phyloP scores from a whole-genome alignment of 2,113 vertebrate species.

The Nycticebus coucang region DNA sequence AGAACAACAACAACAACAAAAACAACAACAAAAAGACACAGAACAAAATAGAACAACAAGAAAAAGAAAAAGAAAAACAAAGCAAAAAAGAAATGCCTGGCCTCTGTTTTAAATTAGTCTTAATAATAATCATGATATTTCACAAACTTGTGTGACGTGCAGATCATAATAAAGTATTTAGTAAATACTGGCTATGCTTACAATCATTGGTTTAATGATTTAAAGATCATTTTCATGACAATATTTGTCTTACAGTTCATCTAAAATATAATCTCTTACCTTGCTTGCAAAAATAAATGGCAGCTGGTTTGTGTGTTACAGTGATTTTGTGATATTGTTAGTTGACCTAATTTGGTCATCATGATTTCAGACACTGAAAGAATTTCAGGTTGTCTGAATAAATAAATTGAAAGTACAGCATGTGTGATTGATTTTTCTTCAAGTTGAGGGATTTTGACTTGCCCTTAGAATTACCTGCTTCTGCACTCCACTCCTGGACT shows the following conservation, averaged over 20 bases:
- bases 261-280: neutral
- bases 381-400: neutral
- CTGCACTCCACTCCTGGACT: neutral
- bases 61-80: neutral
- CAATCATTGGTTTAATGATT: conserved; percentile 82
- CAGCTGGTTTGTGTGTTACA: neutral
- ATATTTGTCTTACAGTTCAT: neutral
- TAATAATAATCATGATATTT: conserved; percentile 81
- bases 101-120: conserved; percentile 78
- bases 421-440: neutral
- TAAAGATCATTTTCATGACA: neutral
- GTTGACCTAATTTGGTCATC: neutral
- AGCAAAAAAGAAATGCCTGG: neutral
- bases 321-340: neutral
- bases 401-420: neutral
- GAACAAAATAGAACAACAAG: neutral
- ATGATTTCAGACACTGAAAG: neutral
- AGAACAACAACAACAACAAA: neutral
- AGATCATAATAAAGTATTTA: conserved; percentile 65
- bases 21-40: neutral
- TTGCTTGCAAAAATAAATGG: neutral
- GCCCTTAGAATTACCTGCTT: neutral
- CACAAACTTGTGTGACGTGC: conserved; percentile 78
- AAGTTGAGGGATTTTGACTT: neutral
- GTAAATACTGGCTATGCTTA: conserved; percentile 78